Base-by-base conservation (phyloP, 1,140 invertebrate species). In the Bombus superbus region DNA sequence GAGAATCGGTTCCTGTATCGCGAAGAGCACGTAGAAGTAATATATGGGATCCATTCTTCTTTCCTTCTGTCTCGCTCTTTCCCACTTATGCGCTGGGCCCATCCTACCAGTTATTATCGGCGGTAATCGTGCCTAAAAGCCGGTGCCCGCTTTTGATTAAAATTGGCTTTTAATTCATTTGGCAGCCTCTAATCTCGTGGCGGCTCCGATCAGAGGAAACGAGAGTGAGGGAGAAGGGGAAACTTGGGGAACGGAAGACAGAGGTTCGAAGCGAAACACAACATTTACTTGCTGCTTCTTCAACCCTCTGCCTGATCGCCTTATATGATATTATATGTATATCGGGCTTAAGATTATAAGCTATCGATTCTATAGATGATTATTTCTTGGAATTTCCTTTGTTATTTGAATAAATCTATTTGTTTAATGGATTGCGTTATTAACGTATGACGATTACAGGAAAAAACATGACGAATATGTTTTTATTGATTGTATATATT, bases 91-190 rank as follows among this genome's bases (percentile, higher is more conserved):
- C 81, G 76, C 86, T 13, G 40, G 89, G 83, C 77, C 91, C 92
- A 90, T 91, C 93, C 92, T 92, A 91, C 90, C 92, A 92, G 93
- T 94, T 94, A 94, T 94, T 94, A 94, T 94, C 94, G 93, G 92
- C 90, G 91, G 93, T 94, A 94, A 94, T 94, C 94, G 93, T 92
- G 94, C 92, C 94, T 94, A 94, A 94, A 94, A 94, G 92, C 93
- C 92, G 93, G 92, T 93, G 91, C 91, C 92, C 92, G 92, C 91
- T 94, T 94, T 94, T 94, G 94, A 94, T 94, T 94, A 95, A 95
- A 95, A 94, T 94, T 94, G 93, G 91, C 93, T 94, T 95, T 95
- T 94, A 95, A 95, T 95, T 95, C 93, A 95, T 95, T 95, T 95
- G 94, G 92, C 92, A 93, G 94, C 92, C 94, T 95, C 94, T 95